Evolutionary conservation across 1,140 invertebrate genomes (phyloP).

Genomic region (Lethocerus indicus): DNA sequence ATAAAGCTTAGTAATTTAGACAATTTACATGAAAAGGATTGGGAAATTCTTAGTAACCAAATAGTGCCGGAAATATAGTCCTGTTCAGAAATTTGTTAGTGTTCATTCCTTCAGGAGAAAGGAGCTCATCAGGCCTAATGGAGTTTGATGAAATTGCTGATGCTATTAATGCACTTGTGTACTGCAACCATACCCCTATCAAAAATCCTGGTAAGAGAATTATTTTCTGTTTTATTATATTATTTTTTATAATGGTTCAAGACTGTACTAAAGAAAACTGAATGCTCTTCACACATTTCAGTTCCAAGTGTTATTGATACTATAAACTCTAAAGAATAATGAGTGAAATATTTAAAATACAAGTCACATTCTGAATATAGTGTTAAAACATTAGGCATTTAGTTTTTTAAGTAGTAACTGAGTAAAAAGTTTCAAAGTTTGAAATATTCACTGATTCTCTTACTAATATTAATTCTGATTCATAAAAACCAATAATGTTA

Average conservation of each 20-base stretch:
- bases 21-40: too few species aligned
- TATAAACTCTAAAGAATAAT: too few species aligned
- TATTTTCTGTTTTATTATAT: not conserved
- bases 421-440: not conserved
- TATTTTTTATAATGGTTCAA: not conserved
- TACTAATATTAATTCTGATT: not conserved
- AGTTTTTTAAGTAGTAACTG: not conserved
- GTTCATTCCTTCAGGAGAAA: constrained; percentile 30
- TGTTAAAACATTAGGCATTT: too few species aligned
- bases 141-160: constrained; percentile 83
- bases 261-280: too few species aligned
- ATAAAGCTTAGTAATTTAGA: too few species aligned
- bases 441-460: not conserved
- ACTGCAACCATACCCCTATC: constrained; percentile 88
- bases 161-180: constrained; percentile 84
- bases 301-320: too few species aligned
- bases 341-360: too few species aligned
- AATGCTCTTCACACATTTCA: too few species aligned
- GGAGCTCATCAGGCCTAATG: constrained; percentile 77
- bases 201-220: constrained; percentile 49
- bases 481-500: not conserved
- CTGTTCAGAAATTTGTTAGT: too few species aligned
- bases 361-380: too few species aligned
- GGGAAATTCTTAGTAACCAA: too few species aligned
- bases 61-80: too few species aligned